Evolutionary conservation across 2,113 vertebrate species (phyloP), one percentile per base, ranked within the genome.

Genomic region (Falcunculus frontatus): DNA sequence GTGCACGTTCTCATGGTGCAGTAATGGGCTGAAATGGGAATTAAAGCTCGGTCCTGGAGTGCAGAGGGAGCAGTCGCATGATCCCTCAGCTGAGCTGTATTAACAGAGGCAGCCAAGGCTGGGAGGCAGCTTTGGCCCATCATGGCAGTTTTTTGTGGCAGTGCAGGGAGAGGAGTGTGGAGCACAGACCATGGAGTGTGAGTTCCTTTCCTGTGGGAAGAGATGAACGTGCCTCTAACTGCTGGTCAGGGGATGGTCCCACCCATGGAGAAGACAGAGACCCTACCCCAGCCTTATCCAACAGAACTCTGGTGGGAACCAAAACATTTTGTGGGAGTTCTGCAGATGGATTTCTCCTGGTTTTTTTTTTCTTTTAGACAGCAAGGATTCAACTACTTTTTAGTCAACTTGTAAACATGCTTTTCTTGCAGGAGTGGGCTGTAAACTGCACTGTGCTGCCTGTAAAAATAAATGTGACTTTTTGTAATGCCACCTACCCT

Each of bases 31-130:
- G 53, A 74, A 26, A 3, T 15, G 62, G 69, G 95, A 76, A 21
- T 91, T 35, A 9, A 35, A 85, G 39, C 55, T 56, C 52, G 3
- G 56, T n/a, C 39, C 60, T 5, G 77, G 47, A 46, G 42, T 33
- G 14, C 30, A 1, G 39, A 16, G 16, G 67, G 22, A 87, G 75
- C 29, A 10, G 52, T 35, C 32, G 1, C 14, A 6, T 93, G 95
- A 93, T 44, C 75, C 63, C 90, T 94, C 92, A 90, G 94, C 96
- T 96, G 96, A 94, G 82, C 23, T 83, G 94, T 8, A 76, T 92
- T 90, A 88, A 9, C 2, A 1, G 27, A 5, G 30, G 35, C 64
- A 57, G 59, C 4, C 9, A 8, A 22, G 69, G 60, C 39, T 30
- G 80, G 74, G 87, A 8, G 37, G 62, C 29, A 19, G 62, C 53